Evolutionary conservation across 2,113 vertebrate genomes (phyloP).

Genomic region (Varanus komodoensis): DNA sequence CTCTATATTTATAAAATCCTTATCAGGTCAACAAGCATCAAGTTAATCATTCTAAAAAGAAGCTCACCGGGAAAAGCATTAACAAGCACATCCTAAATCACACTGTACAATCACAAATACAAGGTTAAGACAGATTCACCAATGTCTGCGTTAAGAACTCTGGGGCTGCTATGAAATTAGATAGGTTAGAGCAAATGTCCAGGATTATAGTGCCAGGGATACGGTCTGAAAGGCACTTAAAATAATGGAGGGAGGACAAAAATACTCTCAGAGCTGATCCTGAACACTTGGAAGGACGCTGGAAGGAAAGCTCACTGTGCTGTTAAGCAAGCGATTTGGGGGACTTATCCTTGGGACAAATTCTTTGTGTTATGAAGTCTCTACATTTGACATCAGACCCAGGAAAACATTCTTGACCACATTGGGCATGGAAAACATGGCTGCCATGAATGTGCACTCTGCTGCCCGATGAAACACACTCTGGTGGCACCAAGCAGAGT

Average conservation of each 20-base stretch:
- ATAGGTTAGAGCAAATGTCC: neutral
- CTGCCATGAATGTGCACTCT: slow-evolving; percentile 42
- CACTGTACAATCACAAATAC: neutral
- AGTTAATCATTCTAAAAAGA: slow-evolving; percentile 24
- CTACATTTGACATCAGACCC: slow-evolving; percentile 36
- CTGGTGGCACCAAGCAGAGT: slow-evolving; percentile 33
- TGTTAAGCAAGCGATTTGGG: slow-evolving; percentile 1
- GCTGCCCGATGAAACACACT: neutral
- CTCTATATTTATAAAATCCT: slow-evolving; percentile 23
- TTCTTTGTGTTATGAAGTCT: slow-evolving; percentile 38
- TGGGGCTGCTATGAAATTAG: neutral
- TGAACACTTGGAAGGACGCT: neutral
- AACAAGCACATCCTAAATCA: neutral
- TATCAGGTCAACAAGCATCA: slow-evolving; percentile 35
- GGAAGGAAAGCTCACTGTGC: neutral
- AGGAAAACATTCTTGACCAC: slow-evolving; percentile 41
- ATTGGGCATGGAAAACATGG: slow-evolving; percentile 28
- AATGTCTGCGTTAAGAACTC: neutral
- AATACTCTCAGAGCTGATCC: neutral
- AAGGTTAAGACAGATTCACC: neutral
- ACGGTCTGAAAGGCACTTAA: slow-evolving; percentile 1
- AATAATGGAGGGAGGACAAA: neutral
- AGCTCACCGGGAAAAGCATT: slow-evolving; percentile 5
- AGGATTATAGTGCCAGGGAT: neutral
- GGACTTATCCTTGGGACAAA: neutral